Base-by-base conservation (phyloP, 2,888 invertebrate genomes). In the Chalcosyrphus nemorum region DNA sequence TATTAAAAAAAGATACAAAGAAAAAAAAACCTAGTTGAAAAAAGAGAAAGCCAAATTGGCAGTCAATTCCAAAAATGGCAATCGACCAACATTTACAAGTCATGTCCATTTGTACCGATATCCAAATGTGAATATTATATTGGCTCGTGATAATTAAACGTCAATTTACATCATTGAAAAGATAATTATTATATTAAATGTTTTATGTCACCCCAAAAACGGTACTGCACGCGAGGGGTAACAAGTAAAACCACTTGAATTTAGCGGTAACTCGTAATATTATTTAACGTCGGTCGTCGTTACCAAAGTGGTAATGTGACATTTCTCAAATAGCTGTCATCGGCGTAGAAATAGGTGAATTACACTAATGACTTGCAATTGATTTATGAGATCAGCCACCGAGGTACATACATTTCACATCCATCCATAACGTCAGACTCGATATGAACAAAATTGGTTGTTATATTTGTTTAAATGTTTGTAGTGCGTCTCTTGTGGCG, bases 271-370 rank as follows among this genome's bases (percentile, higher is more conserved):
- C 1, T 27, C 32, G 4, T 21, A 45, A 35, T 45, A 61, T 63
- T 75, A 52, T 38, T 74, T 61, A 68, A 70, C 61, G 24, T 27
- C 41, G 32, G 52, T 19, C 63, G n/a, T 29, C 29, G 38, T 13
- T 38, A 11, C 27, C 24, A 32, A 65, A 70, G 50, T 70, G 56
- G 65, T 59, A 66, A 76, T 65, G 57, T 71, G 45, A 81, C 59
- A 77, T 76, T 81, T 77, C 38, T 65, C 57, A 57, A 76, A 76
- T 65, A 38, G 19, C 76, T 81, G 81, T 77, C 71, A 76, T 52
- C 71, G 70, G 41, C 1, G 17, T 29, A 66, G 50, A 77, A 72
- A 38, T 68, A 68, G 61, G 47, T 77, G 66, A 71, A 65, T 65
- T 59, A 59, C 47, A 54, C 59, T 78, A 77, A 66, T 72, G 77